Evolutionary conservation across 2,888 invertebrate species (phyloP), one percentile per base, ranked within the genome.

Genomic region (Eubasilissa splendida): DNA sequence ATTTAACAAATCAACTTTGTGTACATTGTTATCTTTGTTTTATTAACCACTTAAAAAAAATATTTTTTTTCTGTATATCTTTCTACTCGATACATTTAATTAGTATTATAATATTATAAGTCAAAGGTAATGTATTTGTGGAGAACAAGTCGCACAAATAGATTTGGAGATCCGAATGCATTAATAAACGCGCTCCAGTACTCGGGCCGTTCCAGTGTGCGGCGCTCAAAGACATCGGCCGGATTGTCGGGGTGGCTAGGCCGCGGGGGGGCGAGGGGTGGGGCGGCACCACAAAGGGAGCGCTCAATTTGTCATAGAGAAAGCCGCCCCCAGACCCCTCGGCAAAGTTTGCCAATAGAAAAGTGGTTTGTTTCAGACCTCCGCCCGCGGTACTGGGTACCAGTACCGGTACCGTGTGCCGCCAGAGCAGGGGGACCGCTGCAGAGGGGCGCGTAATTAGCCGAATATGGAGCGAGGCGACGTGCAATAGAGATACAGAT

Each of bases 311-410:
- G 82, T 77, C 77, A 70, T 82, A 59, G 74, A 74, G 74, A 74
- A 74, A 74, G 74, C 33, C 74, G 33, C 74, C 60, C 22, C 74
- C 74, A 33, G 68, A 63, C 76, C 80, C 77, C 50, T 22, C 66
- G 80, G 82, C 70, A 79, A 82, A 82, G 76, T 82, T 82, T 80
- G 79, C 82, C 79, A 79, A 82, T 79, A 79, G 82, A 82, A 79
- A 79, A 82, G 82, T 79, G 82, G 79, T 79, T 79, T 79, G 81
- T 79, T 71, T 77, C 75, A 58, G 77, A 75, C 53, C 54, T 66
- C 76, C 31, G 56, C 42, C 77, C 53, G 58, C 58, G 66, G 59
- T 14, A 52, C 70, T 7, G 42, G 52, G 52, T 77, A 42, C 22
- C 22, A 1, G 63, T 31, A 63, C 22, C 22, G 22, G 63, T 31